Evolutionary conservation across 2,797 vertebrate species (phyloP), one percentile per base, ranked within the genome.

Genomic region (Sebastolobus altivelis): DNA sequence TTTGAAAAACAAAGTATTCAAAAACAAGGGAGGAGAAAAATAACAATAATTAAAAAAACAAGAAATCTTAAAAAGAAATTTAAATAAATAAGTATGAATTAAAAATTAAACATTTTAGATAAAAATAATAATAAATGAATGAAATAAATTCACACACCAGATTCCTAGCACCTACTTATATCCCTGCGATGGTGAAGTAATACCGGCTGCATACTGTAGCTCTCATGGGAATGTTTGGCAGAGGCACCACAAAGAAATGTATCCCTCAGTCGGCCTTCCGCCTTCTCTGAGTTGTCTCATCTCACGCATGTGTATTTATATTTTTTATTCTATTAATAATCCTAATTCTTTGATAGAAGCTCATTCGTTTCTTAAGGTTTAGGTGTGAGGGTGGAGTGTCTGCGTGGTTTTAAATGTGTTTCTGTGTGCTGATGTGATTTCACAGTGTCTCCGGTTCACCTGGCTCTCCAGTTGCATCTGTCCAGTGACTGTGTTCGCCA

Each of bases 401-500:
- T 27, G 14, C 33, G 46, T 8, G 9, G n/a, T 58, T 20, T 16
- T 27, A 1, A 6, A 6, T 31, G n/a, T 56, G 54, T 46, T 4
- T 1, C 0, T 18, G 31, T 56, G 20, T 43, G 46, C 8, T 8
- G 10, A 56, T 67, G 35, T 16, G 55, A 52, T 46, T 46, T 46
- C 43, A 46, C 18, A 0, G 33, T 16, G 31, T 67, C 11, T 66
- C 11, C 16, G 2, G 7, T 79, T 82, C 84, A 99, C 99, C 97
- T 99, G 99, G 85, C 97, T 98, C 94, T 99, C 99, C 80, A 97
- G 92, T 84, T 94, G 97, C 99, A 99, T 99, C 95, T 99, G 98
- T 29, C 97, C 97, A 0, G 98, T 99, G 77, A 99, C 97, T 0
- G 97, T 97, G 86, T 97, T 95, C 2, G 98, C 97, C 46, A 96